Evolutionary conservation across 2,113 vertebrate genomes (phyloP).

Genomic region (Caloenas nicobarica): DNA sequence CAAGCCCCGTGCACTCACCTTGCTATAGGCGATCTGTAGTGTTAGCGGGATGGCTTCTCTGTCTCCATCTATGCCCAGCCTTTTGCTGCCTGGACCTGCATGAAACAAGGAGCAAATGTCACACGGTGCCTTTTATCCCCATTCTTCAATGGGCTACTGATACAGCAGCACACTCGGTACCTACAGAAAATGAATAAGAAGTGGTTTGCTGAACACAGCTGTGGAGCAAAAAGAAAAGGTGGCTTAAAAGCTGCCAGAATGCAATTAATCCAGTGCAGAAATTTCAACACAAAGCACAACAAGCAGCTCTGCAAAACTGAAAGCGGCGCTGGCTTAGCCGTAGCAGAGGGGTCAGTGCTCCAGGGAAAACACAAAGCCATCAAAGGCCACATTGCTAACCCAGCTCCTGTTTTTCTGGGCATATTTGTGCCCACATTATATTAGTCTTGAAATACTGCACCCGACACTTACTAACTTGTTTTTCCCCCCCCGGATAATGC

Average conservation of each 20-base stretch:
- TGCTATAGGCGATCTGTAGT: slow-evolving; percentile 91
- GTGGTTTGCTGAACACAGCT: background rate
- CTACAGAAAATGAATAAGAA: background rate
- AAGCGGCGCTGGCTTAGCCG: background rate
- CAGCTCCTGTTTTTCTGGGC: background rate
- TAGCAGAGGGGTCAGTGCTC: background rate
- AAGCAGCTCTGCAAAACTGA: background rate
- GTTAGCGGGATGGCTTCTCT: slow-evolving; percentile 91
- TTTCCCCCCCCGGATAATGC: background rate
- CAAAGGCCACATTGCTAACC: background rate
- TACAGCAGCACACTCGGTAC: background rate
- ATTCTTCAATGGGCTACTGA: background rate
- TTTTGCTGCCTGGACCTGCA: slow-evolving; percentile 90
- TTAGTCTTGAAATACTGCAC: background rate
- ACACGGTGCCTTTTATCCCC: background rate
- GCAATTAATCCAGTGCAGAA: background rate
- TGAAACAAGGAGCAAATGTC: background rate
- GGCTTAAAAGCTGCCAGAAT: background rate
- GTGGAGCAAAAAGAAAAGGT: background rate
- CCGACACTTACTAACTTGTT: background rate
- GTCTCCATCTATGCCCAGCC: slow-evolving; percentile 94
- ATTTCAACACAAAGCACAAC: background rate
- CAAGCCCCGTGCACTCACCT: slow-evolving; percentile 69
- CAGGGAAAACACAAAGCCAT: background rate
- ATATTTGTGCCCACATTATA: background rate